phyloP scores from a whole-genome alignment of 2,113 vertebrate species.

The Hydrochoerus hydrochaeris region DNA sequence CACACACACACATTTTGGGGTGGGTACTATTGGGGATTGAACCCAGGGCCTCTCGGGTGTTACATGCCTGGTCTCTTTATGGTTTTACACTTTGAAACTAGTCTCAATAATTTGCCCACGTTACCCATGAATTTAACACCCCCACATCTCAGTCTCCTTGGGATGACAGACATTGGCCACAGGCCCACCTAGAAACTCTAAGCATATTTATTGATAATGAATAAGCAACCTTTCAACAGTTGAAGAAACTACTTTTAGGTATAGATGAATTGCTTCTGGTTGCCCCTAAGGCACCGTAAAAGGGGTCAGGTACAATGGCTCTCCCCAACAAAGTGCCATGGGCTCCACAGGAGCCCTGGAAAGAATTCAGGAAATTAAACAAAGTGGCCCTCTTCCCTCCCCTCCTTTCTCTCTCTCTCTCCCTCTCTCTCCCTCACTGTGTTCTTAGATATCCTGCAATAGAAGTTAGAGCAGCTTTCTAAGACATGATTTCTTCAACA shows the following conservation, averaged over 20 bases:
- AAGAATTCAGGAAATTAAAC: slow-evolving; percentile 14
- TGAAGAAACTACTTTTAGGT: not conserved
- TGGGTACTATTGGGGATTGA: not conserved
- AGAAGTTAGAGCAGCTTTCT: not conserved
- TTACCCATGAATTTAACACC: not conserved
- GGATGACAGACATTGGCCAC: not conserved
- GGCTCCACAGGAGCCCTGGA: not conserved
- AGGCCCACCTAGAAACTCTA: not conserved
- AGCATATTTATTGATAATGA: not conserved
- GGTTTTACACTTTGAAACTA: not conserved
- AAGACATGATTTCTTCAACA: slow-evolving; percentile 4
- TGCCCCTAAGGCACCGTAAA: not conserved
- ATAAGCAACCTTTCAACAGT: not conserved
- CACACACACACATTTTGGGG: not conserved
- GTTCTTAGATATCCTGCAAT: not conserved
- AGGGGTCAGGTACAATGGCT: not conserved
- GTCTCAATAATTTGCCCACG: not conserved
- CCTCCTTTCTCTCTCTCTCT: no score
- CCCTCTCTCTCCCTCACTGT: not conserved
- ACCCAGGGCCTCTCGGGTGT: not conserved
- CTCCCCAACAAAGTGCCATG: not conserved
- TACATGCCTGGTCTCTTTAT: not conserved
- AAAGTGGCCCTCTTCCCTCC: slow-evolving; percentile 13
- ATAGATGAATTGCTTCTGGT: not conserved
- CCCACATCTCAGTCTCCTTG: not conserved